Base-by-base conservation (phyloP, 1,140 invertebrate species). In the Brachionus rubens region DNA sequence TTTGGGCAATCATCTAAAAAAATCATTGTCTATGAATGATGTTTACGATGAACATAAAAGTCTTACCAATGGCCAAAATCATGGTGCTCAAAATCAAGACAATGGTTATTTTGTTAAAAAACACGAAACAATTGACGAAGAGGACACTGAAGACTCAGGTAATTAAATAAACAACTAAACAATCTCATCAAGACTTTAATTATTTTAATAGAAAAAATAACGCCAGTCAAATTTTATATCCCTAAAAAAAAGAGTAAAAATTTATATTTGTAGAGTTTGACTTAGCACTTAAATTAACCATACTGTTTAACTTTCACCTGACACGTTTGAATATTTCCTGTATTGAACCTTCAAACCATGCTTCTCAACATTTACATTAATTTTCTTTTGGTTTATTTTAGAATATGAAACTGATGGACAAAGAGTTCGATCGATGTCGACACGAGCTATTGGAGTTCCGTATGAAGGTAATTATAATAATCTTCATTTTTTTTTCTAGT, bases 131-230 rank as follows among this genome's bases (percentile, higher is more conserved):
- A 72, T 72, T 33, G 30, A 47, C 10, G 68, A 72, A 30, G 68
- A 72, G 33, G 68, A 65, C 24, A 65, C 36, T 24, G 59, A 72
- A 50, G 47, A 50, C 19, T 72, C 50, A 40, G 68, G 65, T 70
- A 40, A 70, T 46, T 46, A 26, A 52, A 3, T 54, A 21, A 50
- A 50, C 12, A 50, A 21, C 12, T 21, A 50, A 21, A 52, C 16
- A 50, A 9, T 14, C 9, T 16, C 16, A 21, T 4, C n/a, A n/a
- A n/a, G n/a, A n/a, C n/a, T n/a, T n/a, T n/a, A n/a, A n/a, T n/a
- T n/a, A n/a, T n/a, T n/a, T n/a, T n/a, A n/a, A n/a, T n/a, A n/a
- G n/a, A n/a, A n/a, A n/a, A n/a, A n/a, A n/a, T n/a, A n/a, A n/a
- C n/a, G n/a, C n/a, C n/a, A n/a, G n/a, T n/a, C n/a, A n/a, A n/a